Evolutionary conservation across 1,140 invertebrate species (phyloP), one percentile per base, ranked within the genome.

Genomic region (Paralvinella palmiformis): DNA sequence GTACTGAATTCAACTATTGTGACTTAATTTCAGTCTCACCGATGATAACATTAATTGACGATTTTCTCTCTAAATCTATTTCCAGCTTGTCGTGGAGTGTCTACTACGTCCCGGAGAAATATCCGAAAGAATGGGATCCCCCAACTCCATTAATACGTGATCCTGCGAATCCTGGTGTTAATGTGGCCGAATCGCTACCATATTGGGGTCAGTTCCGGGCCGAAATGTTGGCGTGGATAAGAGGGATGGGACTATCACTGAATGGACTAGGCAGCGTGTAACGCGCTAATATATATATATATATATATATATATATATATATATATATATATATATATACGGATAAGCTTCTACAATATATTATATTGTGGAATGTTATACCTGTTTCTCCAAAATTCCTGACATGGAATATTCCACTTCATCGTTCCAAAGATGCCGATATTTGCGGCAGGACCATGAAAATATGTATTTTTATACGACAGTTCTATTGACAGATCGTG

Each of bases 131-230:
- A 44, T 67, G 63, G 45, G 60, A 67, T 24, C 65, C 65, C 22
- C 65, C 65, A 24, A 64, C 65, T 20, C 65, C 65, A 36, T 31
- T 67, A 13, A 44, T 67, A 7, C 55, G 55, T 17, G 65, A 67
- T 52, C 65, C 65, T 27, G 45, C 61, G 17, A 67, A 67, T 41
- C 65, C 65, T 22, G 52, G 50, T 24, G 22, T 63, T 27, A 67
- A 67, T 45, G 65, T 67, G 24, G 65, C 65, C 2, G 56, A 50
- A 15, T 41, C 45, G 6, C 35, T 67, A n/a, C 32, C 35, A 24
- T 67, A 67, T 50, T 67, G 65, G 65, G 65, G 65, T 24, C 36
- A 67, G 45, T 62, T 67, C 27, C 65, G 55, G 22, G 35, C 13
- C 3, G 65, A 67, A 62, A 62, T 36, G 22, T 20, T 32, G 17